A percentile compares a stretch with the other conserved stretches of the same genome.
Conservation (phyloP, 2,888 invertebrate species). For the Blastobasis lacticolella region DNA sequence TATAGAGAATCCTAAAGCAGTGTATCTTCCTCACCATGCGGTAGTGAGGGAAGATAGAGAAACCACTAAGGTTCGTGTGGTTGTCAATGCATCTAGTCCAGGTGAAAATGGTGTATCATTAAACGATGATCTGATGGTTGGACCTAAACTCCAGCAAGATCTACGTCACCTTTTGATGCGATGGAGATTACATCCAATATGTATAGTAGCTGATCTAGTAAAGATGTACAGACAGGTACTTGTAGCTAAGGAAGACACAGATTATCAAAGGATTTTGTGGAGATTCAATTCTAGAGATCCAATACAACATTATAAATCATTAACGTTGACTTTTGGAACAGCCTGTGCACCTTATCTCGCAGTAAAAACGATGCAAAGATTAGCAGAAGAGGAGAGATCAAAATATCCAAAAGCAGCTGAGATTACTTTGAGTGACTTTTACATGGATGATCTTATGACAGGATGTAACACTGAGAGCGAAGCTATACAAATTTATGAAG, state of each 20-base stretch:
- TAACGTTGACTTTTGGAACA: no score
- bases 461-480: no score
- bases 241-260: slow-evolving; percentile 1
- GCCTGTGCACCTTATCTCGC: no score
- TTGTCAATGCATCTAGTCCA: slow-evolving; percentile 15
- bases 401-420: no score
- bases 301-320: no score
- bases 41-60: slow-evolving; percentile 16
- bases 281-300: no score
- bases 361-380: no score
- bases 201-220: slow-evolving; percentile 12
- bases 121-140: slow-evolving; percentile 15
- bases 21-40: slow-evolving; percentile 25
- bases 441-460: no score
- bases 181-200: slow-evolving; percentile 10
- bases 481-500: no score
- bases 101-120: slow-evolving; percentile 9
- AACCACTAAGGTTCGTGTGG: slow-evolving; percentile 15
- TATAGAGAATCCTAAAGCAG: slow-evolving; percentile 5
- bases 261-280: slow-evolving; percentile 7
- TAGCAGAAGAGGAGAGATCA: no score
- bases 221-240: slow-evolving; percentile 22
- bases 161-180: slow-evolving; percentile 16
- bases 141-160: slow-evolving; percentile 17
- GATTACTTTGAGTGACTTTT: no score